Base-by-base conservation (phyloP, 1,140 invertebrate species). In the Lucilia sericata region DNA sequence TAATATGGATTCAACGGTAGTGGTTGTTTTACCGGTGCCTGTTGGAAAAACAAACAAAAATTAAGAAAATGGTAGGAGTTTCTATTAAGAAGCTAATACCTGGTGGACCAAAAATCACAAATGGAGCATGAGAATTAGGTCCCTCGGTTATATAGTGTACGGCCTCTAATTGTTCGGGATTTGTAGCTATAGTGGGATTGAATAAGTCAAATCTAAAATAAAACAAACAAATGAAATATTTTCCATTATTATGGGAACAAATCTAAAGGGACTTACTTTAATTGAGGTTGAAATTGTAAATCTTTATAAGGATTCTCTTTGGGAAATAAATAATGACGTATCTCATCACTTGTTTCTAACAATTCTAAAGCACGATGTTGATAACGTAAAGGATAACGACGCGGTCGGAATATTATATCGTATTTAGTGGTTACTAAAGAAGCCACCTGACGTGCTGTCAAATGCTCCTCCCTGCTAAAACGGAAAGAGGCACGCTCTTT, bases 21-120 rank as follows among this genome's bases (percentile, higher is more conserved):
- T 96, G 0, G 95, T 93, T 42, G 95, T 96, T 91, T 97, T 97
- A 7, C 96, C 96, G 34, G 96, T 96, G 78, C 88, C 90, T 90
- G 42, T 42, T 14, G 88, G 87, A 78, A 13, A 21, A n/a, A 82
- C 9, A 3, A 76, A 36, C n/a, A n/a, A 76, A 10, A 34, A 74
- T 12, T n/a, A 74, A 74, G 2, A 34, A 25, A 30, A 9, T 30
- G 19, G n/a, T 13, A 25, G 5, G 55, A 17, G 14, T 42, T 8
- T 42, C 2, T 42, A 42, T 2, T 2, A 30, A 30, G 25, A 17
- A 60, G 36, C 75, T 30, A 30, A 30, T 14, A 88, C 88, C 88
- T 86, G 89, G 89, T 84, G 89, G 89, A 82, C 89, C 89, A 80
- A 90, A 89, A 7, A 90, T 84, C 8, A 90, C 88, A 14, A 87